Evolutionary conservation across 2,888 invertebrate species (phyloP), one percentile per base, ranked within the genome.

Genomic region (Tenthredo mesomela): DNA sequence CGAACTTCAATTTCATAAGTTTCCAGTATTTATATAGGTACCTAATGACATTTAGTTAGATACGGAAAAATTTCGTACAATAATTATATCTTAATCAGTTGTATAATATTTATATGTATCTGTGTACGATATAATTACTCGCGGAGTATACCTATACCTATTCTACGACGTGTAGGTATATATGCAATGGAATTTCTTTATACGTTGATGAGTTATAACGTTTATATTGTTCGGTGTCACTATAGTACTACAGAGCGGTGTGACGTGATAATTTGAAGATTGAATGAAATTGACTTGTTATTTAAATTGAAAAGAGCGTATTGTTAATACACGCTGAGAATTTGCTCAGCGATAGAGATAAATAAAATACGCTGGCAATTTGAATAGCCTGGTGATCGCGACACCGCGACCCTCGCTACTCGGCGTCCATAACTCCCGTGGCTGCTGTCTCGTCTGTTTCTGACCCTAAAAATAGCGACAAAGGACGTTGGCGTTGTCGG

Each of bases 381-480:
- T 61, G 58, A 80, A 80, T 80, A 80, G 61, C 33, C 61, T 80
- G 80, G 61, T 61, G 33, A 80, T 80, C 80, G 80, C 61, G 80
- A 80, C 58, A 61, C 21, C 33, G 54, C 58, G 54, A 54, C 78
- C 54, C 54, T 33, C 18, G 50, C 33, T n/a, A n/a, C 78, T 40
- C 12, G 54, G 10, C 80, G 37, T 80, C 80, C 80, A 80, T 80
- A 80, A 75, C 75, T 84, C 71, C 73, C 77, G 75, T 54, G 73
- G 58, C 40, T 82, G 80, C 75, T 50, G 73, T 75, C 84, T 65
- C 75, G 77, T 65, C 75, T 77, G 37, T 78, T 65, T 78, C 61
- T 47, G 15, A 73, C 77, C 65, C 75, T 73, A 73, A 78, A 78
- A 75, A 75, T 75, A 75, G 73, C 84, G 77, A 73, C 73, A 70